Base-by-base conservation (phyloP, 2,113 vertebrate genomes). In the Vireo altiloquus region DNA sequence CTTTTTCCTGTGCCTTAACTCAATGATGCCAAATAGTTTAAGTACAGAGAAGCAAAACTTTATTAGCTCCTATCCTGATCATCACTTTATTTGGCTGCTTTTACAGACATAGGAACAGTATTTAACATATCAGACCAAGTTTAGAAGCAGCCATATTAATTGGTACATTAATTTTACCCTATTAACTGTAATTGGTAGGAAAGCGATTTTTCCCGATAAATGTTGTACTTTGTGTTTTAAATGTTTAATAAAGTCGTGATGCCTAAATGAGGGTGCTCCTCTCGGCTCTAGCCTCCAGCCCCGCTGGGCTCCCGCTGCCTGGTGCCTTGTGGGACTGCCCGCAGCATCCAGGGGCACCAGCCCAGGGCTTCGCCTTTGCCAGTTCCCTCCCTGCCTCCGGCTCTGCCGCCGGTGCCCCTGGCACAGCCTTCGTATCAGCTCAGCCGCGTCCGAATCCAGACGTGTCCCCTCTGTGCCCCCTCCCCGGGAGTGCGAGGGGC, bases 81-180 rank as follows among this genome's bases (percentile, higher is more conserved):
- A 89, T 92, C 82, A 66, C 69, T 81, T 78, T 75, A 92, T 90
- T 94, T 84, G 22, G 40, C 82, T 18, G 13, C 33, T 13, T 89
- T 85, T 79, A 88, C 52, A 91, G 65, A 18, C 39, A 74, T 75
- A 79, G 91, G 44, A 81, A 59, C 75, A 82, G 85, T 86, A 95
- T 75, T 79, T 82, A 91, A 72, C 79, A 49, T 69, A 95, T 92
- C 82, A 95, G 60, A 30, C 69, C 20, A 85, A 95, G 95, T 94
- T 84, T 89, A 87, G 97, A 96, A 97, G 95, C 92, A 89, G 92
- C 94, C 82, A 31, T 95, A 97, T 98, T 98, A 98, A 98, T 98
- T 98, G 98, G 94, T 97, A 98, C 97, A 98, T 98, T 98, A 98
- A 98, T 97, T 98, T 97, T 96, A 89, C 95, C 96, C 97, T 95